phyloP scores from a whole-genome alignment of 1,140 invertebrate genomes.

The Philopotamus ludificatus region DNA sequence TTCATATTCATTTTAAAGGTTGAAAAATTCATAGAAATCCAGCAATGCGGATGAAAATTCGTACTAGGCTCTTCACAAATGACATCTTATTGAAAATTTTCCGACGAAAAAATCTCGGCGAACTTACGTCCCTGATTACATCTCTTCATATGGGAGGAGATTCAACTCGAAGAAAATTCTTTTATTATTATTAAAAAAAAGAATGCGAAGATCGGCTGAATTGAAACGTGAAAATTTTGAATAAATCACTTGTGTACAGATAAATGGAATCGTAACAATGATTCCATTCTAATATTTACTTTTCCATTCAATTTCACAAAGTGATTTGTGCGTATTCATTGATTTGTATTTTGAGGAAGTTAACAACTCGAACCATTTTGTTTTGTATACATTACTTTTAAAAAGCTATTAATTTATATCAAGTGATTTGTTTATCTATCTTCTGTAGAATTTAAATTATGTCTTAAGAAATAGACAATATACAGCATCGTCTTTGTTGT shows the following conservation, averaged over 20 bases:
- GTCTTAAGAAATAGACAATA: too few relatives aligned
- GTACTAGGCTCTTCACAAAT: constrained; percentile 12
- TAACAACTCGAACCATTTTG: background rate
- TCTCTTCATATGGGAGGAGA: background rate
- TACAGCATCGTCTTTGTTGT: background rate
- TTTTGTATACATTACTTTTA: background rate
- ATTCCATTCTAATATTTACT: background rate
- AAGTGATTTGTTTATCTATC: too few relatives aligned
- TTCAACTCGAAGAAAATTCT: too few relatives aligned
- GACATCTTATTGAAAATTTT: constrained; percentile 18
- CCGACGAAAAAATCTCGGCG: constrained; percentile 1
- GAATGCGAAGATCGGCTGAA: too few relatives aligned
- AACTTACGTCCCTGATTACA: constrained; percentile 15
- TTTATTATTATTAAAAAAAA: too few relatives aligned
- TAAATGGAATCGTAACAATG: too few relatives aligned
- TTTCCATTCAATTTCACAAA: background rate
- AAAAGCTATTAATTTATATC: too few relatives aligned
- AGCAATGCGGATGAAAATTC: constrained; percentile 9
- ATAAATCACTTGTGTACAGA: too few relatives aligned
- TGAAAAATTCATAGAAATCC: constrained; percentile 1
- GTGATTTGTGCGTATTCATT: constrained; percentile 3
- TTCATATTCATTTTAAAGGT: background rate
- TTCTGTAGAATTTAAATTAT: too few relatives aligned
- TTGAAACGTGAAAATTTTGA: background rate
- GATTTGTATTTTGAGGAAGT: background rate